Percentiles rank a stretch among this genome's conserved stretches.
Evolutionary conservation across 1,140 invertebrate species (phyloP).

Genomic region (Mya arenaria): DNA sequence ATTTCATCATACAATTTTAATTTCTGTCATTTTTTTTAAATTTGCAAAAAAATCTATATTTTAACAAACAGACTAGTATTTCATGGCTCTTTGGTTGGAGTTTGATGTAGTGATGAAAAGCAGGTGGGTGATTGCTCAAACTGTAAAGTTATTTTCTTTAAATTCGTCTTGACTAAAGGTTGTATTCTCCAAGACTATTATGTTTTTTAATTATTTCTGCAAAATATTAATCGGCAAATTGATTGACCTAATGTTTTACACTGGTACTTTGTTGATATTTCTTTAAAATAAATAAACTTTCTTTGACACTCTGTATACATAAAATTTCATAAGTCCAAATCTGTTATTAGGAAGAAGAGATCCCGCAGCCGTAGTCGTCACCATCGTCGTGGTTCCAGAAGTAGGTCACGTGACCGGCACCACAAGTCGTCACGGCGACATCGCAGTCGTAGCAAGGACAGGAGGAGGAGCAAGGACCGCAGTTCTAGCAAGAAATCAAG

Average conservation of each 20-base stretch:
- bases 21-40: no score
- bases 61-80: no score
- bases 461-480: constrained; percentile 57
- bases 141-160: no score
- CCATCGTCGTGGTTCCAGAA: constrained; percentile 58
- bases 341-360: constrained; percentile 49
- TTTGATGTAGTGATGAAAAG: no score
- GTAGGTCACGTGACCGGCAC: constrained; percentile 62
- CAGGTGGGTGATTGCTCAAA: no score
- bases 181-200: no score
- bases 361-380: constrained; percentile 58
- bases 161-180: no score
- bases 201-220: not conserved
- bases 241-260: not conserved
- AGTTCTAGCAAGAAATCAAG: constrained; percentile 52
- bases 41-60: no score
- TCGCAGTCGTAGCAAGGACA: constrained; percentile 49
- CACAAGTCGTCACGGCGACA: constrained; percentile 49
- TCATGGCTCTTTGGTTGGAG: no score
- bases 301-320: not conserved
- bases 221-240: not conserved
- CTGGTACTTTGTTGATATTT: not conserved
- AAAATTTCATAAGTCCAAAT: not conserved
- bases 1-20: no score
- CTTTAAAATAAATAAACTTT: not conserved